Conservation (phyloP, 2,888 invertebrate species). For the Pantelozetes paolii region DNA sequence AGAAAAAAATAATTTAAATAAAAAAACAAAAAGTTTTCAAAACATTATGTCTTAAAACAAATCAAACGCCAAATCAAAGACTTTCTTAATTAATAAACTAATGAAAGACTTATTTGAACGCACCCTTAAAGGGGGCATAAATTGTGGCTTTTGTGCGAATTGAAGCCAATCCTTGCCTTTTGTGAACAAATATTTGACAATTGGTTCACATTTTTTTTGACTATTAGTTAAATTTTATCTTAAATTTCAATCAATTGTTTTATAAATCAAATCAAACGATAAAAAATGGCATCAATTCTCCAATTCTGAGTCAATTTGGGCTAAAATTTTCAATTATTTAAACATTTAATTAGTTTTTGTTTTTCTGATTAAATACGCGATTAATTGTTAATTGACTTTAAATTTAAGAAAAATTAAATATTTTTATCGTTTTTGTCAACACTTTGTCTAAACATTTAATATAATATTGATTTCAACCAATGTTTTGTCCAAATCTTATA, state of each 20-base stretch:
- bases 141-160: constrained; percentile 22
- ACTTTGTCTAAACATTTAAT: constrained; percentile 25
- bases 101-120: constrained; percentile 3
- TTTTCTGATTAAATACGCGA: constrained; percentile 17
- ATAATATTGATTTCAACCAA: constrained; percentile 12
- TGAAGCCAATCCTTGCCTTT: neutral
- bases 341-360: neutral
- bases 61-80: constrained; percentile 4
- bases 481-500: neutral
- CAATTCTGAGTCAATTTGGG: neutral
- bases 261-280: too few species aligned
- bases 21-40: neutral
- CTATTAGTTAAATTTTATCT: constrained; percentile 19
- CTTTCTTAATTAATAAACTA: constrained; percentile 5
- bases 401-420: constrained; percentile 24
- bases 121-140: neutral
- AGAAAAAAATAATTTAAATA: neutral
- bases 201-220: constrained; percentile 17
- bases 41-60: neutral
- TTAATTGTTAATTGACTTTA: constrained; percentile 19
- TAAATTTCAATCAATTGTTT: neutral
- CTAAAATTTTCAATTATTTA: neutral
- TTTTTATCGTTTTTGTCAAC: constrained; percentile 5
- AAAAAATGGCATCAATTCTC: neutral
- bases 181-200: constrained; percentile 2